phyloP scores from a whole-genome alignment of 2,113 vertebrate species.

The Mormyrus lacerda region DNA sequence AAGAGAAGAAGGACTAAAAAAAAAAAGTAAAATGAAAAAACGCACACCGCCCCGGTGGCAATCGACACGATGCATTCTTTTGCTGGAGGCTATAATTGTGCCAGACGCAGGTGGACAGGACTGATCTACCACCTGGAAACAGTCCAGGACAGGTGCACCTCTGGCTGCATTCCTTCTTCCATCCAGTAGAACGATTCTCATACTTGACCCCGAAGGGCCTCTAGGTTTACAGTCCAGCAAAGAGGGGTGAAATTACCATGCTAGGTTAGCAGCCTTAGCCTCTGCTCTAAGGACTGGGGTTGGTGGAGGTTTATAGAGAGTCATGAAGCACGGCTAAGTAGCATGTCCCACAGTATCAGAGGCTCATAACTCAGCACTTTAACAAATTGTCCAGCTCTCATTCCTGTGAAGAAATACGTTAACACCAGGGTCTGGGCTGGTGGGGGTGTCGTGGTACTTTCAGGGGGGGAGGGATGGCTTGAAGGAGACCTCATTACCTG shows the following conservation, averaged over 20 bases:
- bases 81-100: not conserved
- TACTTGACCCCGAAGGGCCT: not conserved
- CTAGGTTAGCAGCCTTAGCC: not conserved
- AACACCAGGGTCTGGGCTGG: not conserved
- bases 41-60: too few relatives aligned
- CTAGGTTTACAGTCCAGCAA: not conserved
- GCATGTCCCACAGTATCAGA: not conserved
- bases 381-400: not conserved
- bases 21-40: slow-evolving; percentile 23
- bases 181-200: not conserved
- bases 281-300: not conserved
- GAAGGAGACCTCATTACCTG: not conserved
- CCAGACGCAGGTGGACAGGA: not conserved
- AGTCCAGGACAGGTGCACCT: not conserved
- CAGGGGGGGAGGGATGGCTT: not conserved
- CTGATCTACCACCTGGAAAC: not conserved
- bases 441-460: not conserved
- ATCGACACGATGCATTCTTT: not conserved
- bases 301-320: not conserved
- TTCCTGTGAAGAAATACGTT: not conserved
- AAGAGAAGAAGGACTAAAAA: slow-evolving; percentile 28
- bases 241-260: not conserved
- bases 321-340: not conserved
- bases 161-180: not conserved
- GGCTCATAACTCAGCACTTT: not conserved